phyloP scores from a whole-genome alignment of 2,797 vertebrate genomes.

The Sebastolobus alascanus region DNA sequence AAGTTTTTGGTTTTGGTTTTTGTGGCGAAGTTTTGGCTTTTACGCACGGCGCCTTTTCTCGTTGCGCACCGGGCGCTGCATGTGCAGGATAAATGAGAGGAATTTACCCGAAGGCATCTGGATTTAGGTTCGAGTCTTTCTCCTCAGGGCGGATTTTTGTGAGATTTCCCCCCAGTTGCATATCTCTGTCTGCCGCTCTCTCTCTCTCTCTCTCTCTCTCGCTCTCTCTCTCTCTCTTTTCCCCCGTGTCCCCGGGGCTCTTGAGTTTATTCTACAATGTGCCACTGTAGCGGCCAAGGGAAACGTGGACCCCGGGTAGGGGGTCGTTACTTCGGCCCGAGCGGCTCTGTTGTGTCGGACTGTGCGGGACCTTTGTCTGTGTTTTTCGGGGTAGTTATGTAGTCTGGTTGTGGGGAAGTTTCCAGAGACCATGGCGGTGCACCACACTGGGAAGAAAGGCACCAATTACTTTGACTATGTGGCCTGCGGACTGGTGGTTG shows the following conservation, averaged over 20 bases:
- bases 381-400: conserved; percentile 76
- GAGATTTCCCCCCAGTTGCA: conserved; percentile 25
- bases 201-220: neutral
- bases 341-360: conserved; percentile 78
- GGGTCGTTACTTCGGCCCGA: conserved; percentile 85
- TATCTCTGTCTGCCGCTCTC: neutral
- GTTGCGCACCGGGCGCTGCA: conserved; percentile 50
- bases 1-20: conserved; percentile 24
- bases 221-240: neutral
- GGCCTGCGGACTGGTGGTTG: conserved; percentile 76
- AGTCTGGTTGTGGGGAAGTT: conserved; percentile 74
- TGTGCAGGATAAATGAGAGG: conserved; percentile 31
- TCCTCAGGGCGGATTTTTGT: conserved; percentile 48
- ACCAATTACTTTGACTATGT: conserved; percentile 77
- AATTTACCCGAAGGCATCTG: conserved; percentile 62
- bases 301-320: conserved; percentile 81
- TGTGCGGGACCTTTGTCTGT: conserved; percentile 76
- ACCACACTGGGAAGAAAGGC: conserved; percentile 77
- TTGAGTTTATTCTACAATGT: conserved; percentile 66
- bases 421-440: conserved; percentile 80
- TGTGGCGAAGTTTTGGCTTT: conserved; percentile 52
- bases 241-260: conserved; percentile 33
- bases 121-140: conserved; percentile 28
- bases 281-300: conserved; percentile 76
- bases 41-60: conserved; percentile 59